Percentiles rank a stretch among this genome's conserved stretches.
Conservation (phyloP, 2,113 vertebrate genomes). For the Amblyopsis rosae region DNA sequence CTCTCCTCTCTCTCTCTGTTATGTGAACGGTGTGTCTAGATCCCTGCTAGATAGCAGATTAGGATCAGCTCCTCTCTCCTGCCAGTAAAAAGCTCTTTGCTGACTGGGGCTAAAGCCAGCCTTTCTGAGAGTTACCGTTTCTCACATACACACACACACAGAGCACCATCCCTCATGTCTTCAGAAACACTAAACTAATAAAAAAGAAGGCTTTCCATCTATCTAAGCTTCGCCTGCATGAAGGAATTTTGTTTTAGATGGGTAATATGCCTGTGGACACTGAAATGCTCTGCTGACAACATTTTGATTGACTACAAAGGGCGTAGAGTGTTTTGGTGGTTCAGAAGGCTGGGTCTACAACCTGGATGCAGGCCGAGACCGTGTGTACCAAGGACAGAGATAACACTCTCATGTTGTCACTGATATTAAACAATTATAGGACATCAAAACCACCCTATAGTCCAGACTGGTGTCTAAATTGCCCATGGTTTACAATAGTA, state of each 20-base stretch:
- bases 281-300: conserved; percentile 58
- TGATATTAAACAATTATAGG: too few species aligned
- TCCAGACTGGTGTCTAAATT: too few species aligned
- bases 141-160: conserved; percentile 52
- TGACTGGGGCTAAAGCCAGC: conserved; percentile 80
- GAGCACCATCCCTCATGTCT: conserved; percentile 58
- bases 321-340: conserved; percentile 38
- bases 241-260: conserved; percentile 41
- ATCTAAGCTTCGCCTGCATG: conserved; percentile 43
- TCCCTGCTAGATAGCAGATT: conserved; percentile 72
- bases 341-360: conserved; percentile 9
- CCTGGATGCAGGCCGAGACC: conserved; percentile 35
- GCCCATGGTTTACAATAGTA: too few species aligned
- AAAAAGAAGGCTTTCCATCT: conserved; percentile 61
- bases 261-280: conserved; percentile 39
- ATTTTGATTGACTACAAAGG: conserved; percentile 62
- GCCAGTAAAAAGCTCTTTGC: conserved; percentile 79
- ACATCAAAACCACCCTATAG: too few species aligned
- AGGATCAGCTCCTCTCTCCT: conserved; percentile 67
- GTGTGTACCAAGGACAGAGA: conserved; percentile 24
- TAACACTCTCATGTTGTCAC: neutral
- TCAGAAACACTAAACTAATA: conserved; percentile 72
- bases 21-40: conserved; percentile 70
- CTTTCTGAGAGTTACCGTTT: conserved; percentile 68
- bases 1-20: conserved; percentile 50